These are phyloP conservation scores for Danaus chrysippus DNA, from an alignment of 2,888 invertebrate genomes.

Conservation along the genomic window DNA sequence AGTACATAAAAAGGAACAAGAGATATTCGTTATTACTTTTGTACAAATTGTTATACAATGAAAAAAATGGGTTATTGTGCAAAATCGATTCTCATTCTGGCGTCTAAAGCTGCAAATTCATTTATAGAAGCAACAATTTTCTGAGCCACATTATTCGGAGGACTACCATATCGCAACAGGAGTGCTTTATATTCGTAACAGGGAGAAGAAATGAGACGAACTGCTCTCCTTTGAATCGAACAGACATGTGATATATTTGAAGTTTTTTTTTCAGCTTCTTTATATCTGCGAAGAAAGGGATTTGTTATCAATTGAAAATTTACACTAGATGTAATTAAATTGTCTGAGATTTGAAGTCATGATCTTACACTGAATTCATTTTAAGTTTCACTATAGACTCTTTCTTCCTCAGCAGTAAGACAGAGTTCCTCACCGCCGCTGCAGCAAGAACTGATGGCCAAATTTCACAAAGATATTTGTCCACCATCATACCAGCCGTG, in stretches of 20 bases:
- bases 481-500: constrained; percentile 53
- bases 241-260: constrained; percentile 37
- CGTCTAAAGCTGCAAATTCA: constrained; percentile 30
- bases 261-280: constrained; percentile 44
- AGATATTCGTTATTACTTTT: too few relatives aligned
- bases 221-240: constrained; percentile 46
- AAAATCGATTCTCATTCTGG: neutral
- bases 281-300: constrained; percentile 40
- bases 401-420: constrained; percentile 46
- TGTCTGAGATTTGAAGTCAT: neutral
- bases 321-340: too few relatives aligned
- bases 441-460: constrained; percentile 57
- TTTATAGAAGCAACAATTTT: constrained; percentile 43
- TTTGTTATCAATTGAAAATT: too few relatives aligned
- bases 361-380: constrained; percentile 47
- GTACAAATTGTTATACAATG: too few relatives aligned
- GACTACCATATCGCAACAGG: constrained; percentile 44
- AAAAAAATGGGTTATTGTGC: neutral
- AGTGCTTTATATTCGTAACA: constrained; percentile 52
- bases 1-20: too few relatives aligned
- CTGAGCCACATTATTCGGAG: constrained; percentile 49
- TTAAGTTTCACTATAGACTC: constrained; percentile 40
- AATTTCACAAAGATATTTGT: constrained; percentile 45
- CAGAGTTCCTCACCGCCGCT: constrained; percentile 52
- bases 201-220: constrained; percentile 41